A percentile compares a stretch with the other conserved stretches of the same genome.
These are phyloP conservation scores for Falco naumanni DNA, from an alignment of 2,797 vertebrate species.

Conservation along the genomic window DNA sequence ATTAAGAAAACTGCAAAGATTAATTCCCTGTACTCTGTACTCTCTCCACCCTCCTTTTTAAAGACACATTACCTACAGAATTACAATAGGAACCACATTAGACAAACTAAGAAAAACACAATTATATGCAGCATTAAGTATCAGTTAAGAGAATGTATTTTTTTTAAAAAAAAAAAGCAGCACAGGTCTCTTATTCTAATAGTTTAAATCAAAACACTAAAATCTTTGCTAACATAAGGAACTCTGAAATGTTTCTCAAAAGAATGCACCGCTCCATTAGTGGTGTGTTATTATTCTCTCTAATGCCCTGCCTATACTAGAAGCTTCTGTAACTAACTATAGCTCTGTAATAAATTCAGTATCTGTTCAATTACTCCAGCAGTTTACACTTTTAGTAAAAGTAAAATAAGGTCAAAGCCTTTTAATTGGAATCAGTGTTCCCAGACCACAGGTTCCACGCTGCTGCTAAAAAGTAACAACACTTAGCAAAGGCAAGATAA, in stretches of 20 bases:
- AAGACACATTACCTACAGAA: neutral
- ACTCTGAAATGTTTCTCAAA: neutral
- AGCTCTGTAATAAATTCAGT: neutral
- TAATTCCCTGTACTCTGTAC: neutral
- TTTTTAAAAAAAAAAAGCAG: neutral
- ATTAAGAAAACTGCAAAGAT: neutral
- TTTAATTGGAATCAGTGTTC: neutral
- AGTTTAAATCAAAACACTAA: neutral
- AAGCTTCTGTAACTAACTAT: neutral
- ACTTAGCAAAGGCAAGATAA: neutral
- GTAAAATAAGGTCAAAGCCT: neutral
- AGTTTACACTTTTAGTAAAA: neutral
- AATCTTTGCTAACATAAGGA: neutral
- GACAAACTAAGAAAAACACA: neutral
- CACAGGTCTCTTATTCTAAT: neutral
- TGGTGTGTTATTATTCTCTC: neutral
- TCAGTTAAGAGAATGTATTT: neutral
- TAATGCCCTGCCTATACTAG: neutral
- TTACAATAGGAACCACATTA: neutral
- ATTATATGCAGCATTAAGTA: neutral
- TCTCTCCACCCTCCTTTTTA: neutral
- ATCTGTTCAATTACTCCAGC: neutral
- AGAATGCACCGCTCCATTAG: neutral
- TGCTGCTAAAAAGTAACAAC: neutral
- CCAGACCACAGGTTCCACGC: neutral